phyloP scores from a whole-genome alignment of 1,140 invertebrate genomes.

The Drosophila malerkotliana region DNA sequence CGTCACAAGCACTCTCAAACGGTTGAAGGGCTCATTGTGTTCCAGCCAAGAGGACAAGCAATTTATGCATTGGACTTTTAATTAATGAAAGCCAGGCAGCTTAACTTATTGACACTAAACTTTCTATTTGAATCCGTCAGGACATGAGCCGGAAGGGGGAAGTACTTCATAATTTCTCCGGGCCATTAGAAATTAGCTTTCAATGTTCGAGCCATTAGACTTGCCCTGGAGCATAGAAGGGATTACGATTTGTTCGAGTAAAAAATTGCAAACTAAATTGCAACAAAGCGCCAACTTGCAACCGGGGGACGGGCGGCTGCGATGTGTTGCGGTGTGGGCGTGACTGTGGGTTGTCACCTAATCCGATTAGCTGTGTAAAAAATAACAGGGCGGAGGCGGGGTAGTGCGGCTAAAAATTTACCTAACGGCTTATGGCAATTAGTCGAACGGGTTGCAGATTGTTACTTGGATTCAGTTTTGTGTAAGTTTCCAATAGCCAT shows the following conservation, averaged over 20 bases:
- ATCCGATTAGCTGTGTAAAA: slow-evolving; percentile 71
- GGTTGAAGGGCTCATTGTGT: neutral
- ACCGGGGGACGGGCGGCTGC: neutral
- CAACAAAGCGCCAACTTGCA: slow-evolving; percentile 25
- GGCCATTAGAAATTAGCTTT: slow-evolving; percentile 32
- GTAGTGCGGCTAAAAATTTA: slow-evolving; percentile 45
- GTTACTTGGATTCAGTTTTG: slow-evolving; percentile 49
- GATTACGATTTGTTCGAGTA: slow-evolving; percentile 50
- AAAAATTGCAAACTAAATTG: slow-evolving; percentile 57
- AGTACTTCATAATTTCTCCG: slow-evolving; percentile 17
- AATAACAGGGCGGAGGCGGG: slow-evolving; percentile 33
- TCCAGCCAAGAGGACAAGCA: neutral
- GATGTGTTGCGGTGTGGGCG: slow-evolving; percentile 3
- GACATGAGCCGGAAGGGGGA: neutral
- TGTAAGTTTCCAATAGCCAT: slow-evolving; percentile 9
- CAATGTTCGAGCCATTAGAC: slow-evolving; percentile 6
- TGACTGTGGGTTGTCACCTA: slow-evolving; percentile 24
- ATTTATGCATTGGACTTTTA: slow-evolving; percentile 54
- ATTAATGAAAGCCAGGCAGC: slow-evolving; percentile 50
- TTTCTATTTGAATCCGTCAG: slow-evolving; percentile 40
- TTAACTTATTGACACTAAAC: slow-evolving; percentile 39
- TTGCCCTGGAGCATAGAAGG: slow-evolving; percentile 6
- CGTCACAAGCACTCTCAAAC: neutral
- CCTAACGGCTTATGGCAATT: slow-evolving; percentile 72
- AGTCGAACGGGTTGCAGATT: slow-evolving; percentile 59